Evolutionary conservation across 1,140 invertebrate species (phyloP), one percentile per base, ranked within the genome.

Genomic region (Euura saliciscinereae): DNA sequence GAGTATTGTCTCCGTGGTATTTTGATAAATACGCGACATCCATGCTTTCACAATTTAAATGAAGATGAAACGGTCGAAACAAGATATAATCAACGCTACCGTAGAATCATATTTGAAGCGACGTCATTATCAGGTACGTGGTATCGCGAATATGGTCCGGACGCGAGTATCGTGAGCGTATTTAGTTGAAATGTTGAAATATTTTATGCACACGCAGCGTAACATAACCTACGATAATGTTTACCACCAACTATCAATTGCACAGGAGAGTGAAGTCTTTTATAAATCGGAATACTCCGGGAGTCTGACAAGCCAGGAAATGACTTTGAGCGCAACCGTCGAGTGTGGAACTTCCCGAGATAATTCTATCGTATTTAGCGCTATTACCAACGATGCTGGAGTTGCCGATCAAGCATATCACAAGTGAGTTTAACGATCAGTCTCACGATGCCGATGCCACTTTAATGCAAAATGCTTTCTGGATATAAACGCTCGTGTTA

Each of bases 61-160:
- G 28, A 85, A 59, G 73, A 88, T 88, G 87, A 88, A 88, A 85
- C 85, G 86, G 66, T 80, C 83, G 66, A 86, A 85, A 78, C 81
- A 78, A 71, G 87, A 88, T 59, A 75, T 86, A 71, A 87, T 88
- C 70, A 87, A 84, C 70, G 81, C 85, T 59, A 86, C 87, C 43
- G 81, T 88, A 42, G 86, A 88, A 74, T 87, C 86, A 43, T 88
- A 88, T 73, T 79, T 88, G 44, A 88, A 88, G 75, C 82, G 87
- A 45, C 85, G 87, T 46, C 83, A 83, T 71, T 88, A 88, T 76
- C 87, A 88, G 82, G 87, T 87, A 72, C 28, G 28, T 28, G 28
- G 28, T 28, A 28, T 28, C 28, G 28, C 28, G 28, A 28, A 28
- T 28, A 28, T 28, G 7, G n/a, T 66, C 28, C 51, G 51, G 10